Conservation (phyloP, 2,888 invertebrate genomes). For the Beris morrisii region DNA sequence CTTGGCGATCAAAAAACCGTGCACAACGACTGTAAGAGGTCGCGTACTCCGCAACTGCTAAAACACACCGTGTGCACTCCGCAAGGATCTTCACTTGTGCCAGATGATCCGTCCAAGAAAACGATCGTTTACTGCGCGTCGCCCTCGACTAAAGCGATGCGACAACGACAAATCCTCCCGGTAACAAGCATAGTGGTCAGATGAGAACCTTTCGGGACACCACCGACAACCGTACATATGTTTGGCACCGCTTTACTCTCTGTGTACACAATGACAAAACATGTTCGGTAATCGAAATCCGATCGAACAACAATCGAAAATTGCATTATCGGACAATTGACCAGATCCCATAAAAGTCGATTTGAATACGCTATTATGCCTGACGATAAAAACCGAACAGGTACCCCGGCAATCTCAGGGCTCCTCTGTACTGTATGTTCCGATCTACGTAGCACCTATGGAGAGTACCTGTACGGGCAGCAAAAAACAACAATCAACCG, state of each 20-base stretch:
- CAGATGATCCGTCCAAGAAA: too few relatives aligned
- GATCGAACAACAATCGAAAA: slow-evolving; percentile 37
- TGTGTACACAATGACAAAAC: slow-evolving; percentile 10
- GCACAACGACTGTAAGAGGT: too few relatives aligned
- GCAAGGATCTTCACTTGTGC: too few relatives aligned
- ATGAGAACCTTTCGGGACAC: not conserved
- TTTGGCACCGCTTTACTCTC: not conserved
- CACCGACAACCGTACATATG: not conserved
- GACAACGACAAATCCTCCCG: too few relatives aligned
- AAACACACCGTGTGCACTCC: too few relatives aligned
- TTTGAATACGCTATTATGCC: slow-evolving; percentile 30
- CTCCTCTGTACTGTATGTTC: not conserved
- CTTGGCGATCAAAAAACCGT: too few relatives aligned
- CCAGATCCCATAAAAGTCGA: slow-evolving; percentile 32
- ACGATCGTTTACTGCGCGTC: too few relatives aligned
- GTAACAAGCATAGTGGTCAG: too few relatives aligned
- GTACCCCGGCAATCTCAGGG: not conserved
- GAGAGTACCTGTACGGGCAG: not conserved
- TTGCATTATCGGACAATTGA: slow-evolving; percentile 39
- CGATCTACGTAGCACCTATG: not conserved
- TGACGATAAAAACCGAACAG: slow-evolving; percentile 1
- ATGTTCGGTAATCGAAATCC: slow-evolving; percentile 32
- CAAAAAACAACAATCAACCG: not conserved
- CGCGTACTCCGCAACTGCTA: too few relatives aligned
- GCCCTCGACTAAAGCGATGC: too few relatives aligned